Evolutionary conservation across 1,140 invertebrate species (phyloP), one percentile per base, ranked within the genome.

Genomic region (Eumeta japonica): DNA sequence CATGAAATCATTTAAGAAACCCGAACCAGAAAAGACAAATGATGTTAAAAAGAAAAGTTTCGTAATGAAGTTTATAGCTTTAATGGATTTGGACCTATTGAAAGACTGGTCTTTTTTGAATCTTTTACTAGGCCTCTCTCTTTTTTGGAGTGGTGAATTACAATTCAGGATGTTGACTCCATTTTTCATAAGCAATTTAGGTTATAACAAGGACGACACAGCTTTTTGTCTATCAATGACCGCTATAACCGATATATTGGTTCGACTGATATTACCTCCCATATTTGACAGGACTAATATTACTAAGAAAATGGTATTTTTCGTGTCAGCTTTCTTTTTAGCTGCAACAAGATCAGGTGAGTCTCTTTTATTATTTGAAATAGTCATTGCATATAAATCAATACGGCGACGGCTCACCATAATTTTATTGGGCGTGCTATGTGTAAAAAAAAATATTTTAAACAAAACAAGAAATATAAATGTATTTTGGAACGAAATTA

Each of bases 161-260:
- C 86, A 87, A 52, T 88, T 87, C 54, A 85, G 86, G 60, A 81
- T 87, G 77, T 81, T 88, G 31, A 85, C 82, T 20, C 85, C 86
- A 10, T 88, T 87, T 56, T 87, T 87, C 53, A 81, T 88, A 37
- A 73, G 74, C 32, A 79, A 76, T 50, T 66, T 87, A 41, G 83
- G 83, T 41, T 83, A 84, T 54, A 70, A 76, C 31, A 83, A 81
- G 60, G 63, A 73, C 3, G 83, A 86, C 40, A 79, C 83, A 4
- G 86, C 86, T 15, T 81, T 81, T 41, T 87, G 84, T 52, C 72
- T 88, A 11, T 86, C 84, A 1, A 78, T 87, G 39, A 85, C 83
- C 12, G 85, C 85, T 10, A 81, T 86, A 14, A 83, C 83, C 13
- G 86, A 88, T 53, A 85, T 87, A 34, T 62, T 84, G 10, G 84